A percentile compares a stretch with the other conserved stretches of the same genome.
phyloP scores from a whole-genome alignment of 1,140 invertebrate genomes.

The Brachionus rubens region DNA sequence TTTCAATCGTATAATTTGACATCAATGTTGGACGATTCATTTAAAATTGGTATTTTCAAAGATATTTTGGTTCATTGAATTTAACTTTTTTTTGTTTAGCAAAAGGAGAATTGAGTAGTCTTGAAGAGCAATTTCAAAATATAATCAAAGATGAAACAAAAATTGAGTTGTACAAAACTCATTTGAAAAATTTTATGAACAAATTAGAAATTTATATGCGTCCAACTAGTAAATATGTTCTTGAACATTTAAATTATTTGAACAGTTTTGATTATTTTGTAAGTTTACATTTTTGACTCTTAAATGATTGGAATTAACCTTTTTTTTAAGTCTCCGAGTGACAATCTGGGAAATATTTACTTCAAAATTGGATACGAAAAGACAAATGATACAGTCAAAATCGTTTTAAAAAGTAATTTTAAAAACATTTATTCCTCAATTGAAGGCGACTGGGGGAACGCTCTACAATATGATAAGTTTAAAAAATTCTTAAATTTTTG shows the following conservation, averaged over 20 bases:
- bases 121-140: background rate
- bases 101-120: background rate
- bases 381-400: background rate
- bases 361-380: constrained; percentile 31
- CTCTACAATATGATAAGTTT: no score
- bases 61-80: no score
- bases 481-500: no score
- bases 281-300: no score
- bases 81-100: background rate
- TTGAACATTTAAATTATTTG: constrained; percentile 8
- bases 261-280: constrained; percentile 12
- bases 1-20: constrained; percentile 7
- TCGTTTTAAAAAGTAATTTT: background rate
- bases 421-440: no score
- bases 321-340: background rate
- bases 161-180: background rate
- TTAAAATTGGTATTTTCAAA: background rate
- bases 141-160: background rate
- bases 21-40: background rate
- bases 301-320: no score
- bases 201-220: background rate
- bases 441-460: no score
- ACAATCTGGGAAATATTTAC: background rate
- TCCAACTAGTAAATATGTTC: background rate
- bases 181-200: background rate